These are phyloP conservation scores for Parazoanthus atlanticus DNA, from an alignment of 92 coral and sea anemone genomes.

Conservation along the genomic window DNA sequence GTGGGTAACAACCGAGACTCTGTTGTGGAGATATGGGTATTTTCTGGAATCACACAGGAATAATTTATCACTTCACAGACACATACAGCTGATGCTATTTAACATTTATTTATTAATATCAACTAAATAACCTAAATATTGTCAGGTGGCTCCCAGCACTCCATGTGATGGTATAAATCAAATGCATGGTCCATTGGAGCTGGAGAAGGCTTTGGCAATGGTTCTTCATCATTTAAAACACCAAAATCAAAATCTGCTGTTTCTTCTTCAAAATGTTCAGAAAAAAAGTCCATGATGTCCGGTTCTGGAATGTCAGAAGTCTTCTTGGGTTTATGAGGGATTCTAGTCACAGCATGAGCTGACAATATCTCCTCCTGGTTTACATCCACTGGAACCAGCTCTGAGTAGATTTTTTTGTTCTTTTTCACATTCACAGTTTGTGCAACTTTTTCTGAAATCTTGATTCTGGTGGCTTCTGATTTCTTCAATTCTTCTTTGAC, in stretches of 20 bases:
- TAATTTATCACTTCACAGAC: too few relatives aligned
- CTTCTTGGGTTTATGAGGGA: slow-evolving; percentile 48
- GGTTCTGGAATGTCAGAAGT: slow-evolving; percentile 69
- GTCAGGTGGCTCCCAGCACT: slow-evolving; percentile 78
- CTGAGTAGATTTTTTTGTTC: slow-evolving; percentile 71
- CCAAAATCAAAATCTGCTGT: slow-evolving; percentile 72
- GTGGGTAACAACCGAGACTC: too few relatives aligned
- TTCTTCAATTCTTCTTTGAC: slow-evolving; percentile 83
- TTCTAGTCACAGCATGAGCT: slow-evolving; percentile 43
- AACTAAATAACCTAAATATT: neutral
- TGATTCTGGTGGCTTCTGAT: slow-evolving; percentile 79
- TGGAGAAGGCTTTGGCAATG: slow-evolving; percentile 56
- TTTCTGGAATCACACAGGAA: too few relatives aligned
- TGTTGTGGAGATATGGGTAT: too few relatives aligned
- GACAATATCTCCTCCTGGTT: slow-evolving; percentile 68
- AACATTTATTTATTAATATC: too few relatives aligned
- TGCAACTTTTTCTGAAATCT: slow-evolving; percentile 85
- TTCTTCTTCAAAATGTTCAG: slow-evolving; percentile 85
- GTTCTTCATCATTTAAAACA: slow-evolving; percentile 56
- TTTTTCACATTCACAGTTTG: slow-evolving; percentile 82
- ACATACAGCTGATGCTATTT: too few relatives aligned
- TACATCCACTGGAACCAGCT: slow-evolving; percentile 85
- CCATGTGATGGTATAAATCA: slow-evolving; percentile 81
- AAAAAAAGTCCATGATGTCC: slow-evolving; percentile 85
- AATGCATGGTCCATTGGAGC: slow-evolving; percentile 74